phyloP scores from a whole-genome alignment of 2,797 vertebrate species.

The Macropodus opercularis region DNA sequence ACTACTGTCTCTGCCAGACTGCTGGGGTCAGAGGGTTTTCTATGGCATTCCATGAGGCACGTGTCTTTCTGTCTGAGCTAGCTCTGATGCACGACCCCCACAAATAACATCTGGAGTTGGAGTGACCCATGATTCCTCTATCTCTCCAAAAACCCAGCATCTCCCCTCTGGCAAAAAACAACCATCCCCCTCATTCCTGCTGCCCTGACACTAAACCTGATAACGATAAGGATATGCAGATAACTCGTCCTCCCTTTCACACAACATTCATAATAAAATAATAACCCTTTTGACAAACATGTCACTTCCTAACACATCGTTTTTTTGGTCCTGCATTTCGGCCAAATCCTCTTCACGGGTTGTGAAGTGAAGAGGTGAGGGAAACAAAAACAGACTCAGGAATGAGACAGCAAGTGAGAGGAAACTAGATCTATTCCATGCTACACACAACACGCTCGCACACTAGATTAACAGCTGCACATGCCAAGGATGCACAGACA shows the following conservation, averaged over 20 bases:
- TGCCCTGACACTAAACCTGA: constrained; percentile 5
- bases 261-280: constrained; percentile 9
- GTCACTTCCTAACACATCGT: constrained; percentile 12
- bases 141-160: constrained; percentile 34
- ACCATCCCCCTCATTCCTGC: constrained; percentile 1
- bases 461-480: constrained; percentile 32
- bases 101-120: constrained; percentile 75
- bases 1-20: constrained; percentile 4
- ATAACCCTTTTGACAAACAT: constrained; percentile 31
- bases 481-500: constrained; percentile 57
- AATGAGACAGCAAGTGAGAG: constrained; percentile 52
- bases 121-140: constrained; percentile 51
- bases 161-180: constrained; percentile 30
- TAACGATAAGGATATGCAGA: constrained; percentile 29
- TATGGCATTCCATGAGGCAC: constrained; percentile 47
- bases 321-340: constrained; percentile 34
- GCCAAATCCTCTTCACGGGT: constrained; percentile 47
- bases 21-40: constrained; percentile 44
- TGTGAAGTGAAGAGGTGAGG: constrained; percentile 51
- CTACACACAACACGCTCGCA: constrained; percentile 34
- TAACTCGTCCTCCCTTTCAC: constrained; percentile 12
- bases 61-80: constrained; percentile 34
- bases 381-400: constrained; percentile 54
- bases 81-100: constrained; percentile 27
- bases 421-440: constrained; percentile 48